phyloP scores from a whole-genome alignment of 2,888 invertebrate genomes.

The Lepidochitona cinerea region DNA sequence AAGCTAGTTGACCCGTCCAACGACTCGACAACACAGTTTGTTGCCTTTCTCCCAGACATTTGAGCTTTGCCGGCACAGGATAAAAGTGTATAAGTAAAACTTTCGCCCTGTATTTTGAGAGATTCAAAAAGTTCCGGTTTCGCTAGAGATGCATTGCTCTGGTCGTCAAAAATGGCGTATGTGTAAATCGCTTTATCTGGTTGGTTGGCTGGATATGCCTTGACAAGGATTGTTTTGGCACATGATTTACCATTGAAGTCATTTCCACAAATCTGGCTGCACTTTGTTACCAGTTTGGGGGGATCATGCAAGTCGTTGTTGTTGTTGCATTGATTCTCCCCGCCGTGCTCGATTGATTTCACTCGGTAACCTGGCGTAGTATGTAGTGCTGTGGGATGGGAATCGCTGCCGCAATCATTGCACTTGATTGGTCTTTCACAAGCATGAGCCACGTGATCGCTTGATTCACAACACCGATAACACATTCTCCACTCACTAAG shows the following conservation, averaged over 20 bases:
- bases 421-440: background rate
- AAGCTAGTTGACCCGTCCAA: slow-evolving; percentile 4
- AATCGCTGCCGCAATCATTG: background rate
- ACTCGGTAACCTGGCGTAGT: background rate
- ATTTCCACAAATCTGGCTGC: slow-evolving; percentile 25
- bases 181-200: slow-evolving; percentile 8
- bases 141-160: slow-evolving; percentile 31
- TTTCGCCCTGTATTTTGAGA: slow-evolving; percentile 7
- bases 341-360: background rate
- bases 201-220: slow-evolving; percentile 18
- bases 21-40: slow-evolving; percentile 21
- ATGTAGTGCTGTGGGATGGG: slow-evolving; percentile 7
- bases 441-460: background rate
- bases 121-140: slow-evolving; percentile 24
- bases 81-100: slow-evolving; percentile 14
- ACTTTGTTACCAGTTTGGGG: slow-evolving; percentile 16
- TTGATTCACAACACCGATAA: slow-evolving; percentile 22
- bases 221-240: slow-evolving; percentile 29
- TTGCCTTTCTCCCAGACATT: slow-evolving; percentile 17
- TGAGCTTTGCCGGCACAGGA: slow-evolving; percentile 25
- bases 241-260: slow-evolving; percentile 29
- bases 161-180: slow-evolving; percentile 35
- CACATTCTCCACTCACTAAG: slow-evolving; percentile 21
- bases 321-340: slow-evolving; percentile 3
- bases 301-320: slow-evolving; percentile 7